Evolutionary conservation across 2,888 invertebrate species (phyloP).

Genomic region (Scaptodrosophila latifasciaeformis): DNA sequence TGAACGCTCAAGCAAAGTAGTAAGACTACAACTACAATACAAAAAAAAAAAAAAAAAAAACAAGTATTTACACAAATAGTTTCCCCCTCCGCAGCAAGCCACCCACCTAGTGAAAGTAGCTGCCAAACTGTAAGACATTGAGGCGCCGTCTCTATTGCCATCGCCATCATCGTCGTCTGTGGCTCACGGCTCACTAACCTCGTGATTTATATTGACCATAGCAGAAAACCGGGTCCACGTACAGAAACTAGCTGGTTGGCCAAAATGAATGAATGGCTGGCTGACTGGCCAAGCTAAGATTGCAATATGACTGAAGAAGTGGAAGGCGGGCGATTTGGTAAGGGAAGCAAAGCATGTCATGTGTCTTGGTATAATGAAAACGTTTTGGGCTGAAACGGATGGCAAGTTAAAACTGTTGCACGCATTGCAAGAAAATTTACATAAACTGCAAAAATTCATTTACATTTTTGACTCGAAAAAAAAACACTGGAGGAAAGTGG

Average conservation of each 20-base stretch:
- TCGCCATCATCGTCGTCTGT: background rate
- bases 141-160: constrained; percentile 7
- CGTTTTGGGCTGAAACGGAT: constrained; percentile 33
- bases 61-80: too few species aligned
- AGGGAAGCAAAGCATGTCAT: constrained; percentile 44
- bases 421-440: constrained; percentile 36
- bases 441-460: constrained; percentile 33
- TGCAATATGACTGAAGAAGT: too few species aligned
- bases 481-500: constrained; percentile 46
- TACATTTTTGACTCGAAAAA: constrained; percentile 24
- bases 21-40: too few species aligned
- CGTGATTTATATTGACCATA: constrained; percentile 46
- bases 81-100: too few species aligned
- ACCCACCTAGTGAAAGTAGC: constrained; percentile 52
- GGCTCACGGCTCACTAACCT: constrained; percentile 52
- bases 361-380: constrained; percentile 57
- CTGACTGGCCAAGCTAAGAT: constrained; percentile 12
- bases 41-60: too few species aligned
- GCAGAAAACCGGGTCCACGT: constrained; percentile 11
- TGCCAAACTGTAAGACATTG: constrained; percentile 39
- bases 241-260: constrained; percentile 47
- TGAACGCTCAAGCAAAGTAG: too few species aligned
- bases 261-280: constrained; percentile 18
- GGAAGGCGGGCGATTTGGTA: background rate
- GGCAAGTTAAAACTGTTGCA: constrained; percentile 1